Base-by-base conservation (phyloP, 92 coral and sea anemone species). In the Micromussa lordhowensis region DNA sequence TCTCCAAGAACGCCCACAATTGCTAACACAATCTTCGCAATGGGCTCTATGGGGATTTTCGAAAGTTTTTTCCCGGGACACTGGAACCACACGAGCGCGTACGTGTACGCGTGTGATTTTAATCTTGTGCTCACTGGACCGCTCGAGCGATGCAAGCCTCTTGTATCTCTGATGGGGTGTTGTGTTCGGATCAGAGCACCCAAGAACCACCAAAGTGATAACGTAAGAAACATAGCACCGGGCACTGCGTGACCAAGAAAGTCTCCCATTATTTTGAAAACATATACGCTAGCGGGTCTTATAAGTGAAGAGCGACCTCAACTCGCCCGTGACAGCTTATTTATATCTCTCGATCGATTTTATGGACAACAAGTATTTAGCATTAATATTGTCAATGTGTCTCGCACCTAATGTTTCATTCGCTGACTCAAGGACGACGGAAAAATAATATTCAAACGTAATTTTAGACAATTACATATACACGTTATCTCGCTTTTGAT, bases 201-300 rank as follows among this genome's bases (percentile, higher is more conserved):
- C 31, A 71, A 5, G 83, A 88, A 88, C 96, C 96, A 96, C 99
- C 99, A 96, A 10, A 92, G 0, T 0, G 98, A 96, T 6, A 82
- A 24, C 26, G 86, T 32, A 44, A 91, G 68, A 61, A 96, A 92
- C 73, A 95, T 59, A 1, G 93, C 63, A 2, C 99, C 99, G 24
- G 99, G 98, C 13, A 91, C 90, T 0, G 87, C 92, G 89, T 96
- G 98, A 10, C 99, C 99, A 1, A 86, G 75, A 18, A 96, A 94
- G 31, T 92, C 81, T 6, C 98, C 99, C 99, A 96, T 96, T 71
- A 66, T 32, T 80, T 86, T 77, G 30, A 77, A 77, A 63, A 86
- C 75, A 86, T n/a, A 35, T 31, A 11, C 54, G 32, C 30, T 17
- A 26, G 38, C 22, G 40, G 44, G 22, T 35, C 34, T 59, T 17